These are phyloP conservation scores for Hippopotamus amphibius DNA, from an alignment of 2,113 vertebrate species.

Conservation along the genomic window DNA sequence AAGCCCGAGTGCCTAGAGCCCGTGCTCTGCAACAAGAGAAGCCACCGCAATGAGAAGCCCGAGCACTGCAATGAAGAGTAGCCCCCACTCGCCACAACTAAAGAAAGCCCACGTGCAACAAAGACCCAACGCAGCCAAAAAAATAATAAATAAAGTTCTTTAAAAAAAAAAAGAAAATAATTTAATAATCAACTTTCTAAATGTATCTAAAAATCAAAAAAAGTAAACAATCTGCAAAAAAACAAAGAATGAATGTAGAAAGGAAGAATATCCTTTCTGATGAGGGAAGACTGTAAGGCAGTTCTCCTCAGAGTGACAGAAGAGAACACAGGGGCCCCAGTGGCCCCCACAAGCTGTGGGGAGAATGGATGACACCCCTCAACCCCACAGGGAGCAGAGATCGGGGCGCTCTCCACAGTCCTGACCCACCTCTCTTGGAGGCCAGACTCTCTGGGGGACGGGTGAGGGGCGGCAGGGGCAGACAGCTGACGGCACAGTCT, in stretches of 20 bases:
- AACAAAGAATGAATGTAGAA: neutral
- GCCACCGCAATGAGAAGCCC: too few species aligned
- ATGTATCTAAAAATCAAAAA: neutral
- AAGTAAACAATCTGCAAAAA: neutral
- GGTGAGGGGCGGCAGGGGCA: too few species aligned
- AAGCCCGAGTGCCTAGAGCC: too few species aligned
- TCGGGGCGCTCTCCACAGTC: neutral
- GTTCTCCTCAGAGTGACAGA: neutral
- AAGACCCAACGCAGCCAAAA: too few species aligned
- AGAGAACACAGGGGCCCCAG: neutral
- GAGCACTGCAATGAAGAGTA: too few species aligned
- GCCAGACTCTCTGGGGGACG: neutral
- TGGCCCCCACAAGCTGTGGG: neutral
- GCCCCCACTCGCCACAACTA: too few species aligned
- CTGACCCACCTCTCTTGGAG: neutral
- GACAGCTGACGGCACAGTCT: neutral
- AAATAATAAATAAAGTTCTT: too few species aligned
- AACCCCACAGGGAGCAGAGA: fast-evolving
- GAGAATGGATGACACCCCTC: neutral
- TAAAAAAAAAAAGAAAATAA: too few species aligned
- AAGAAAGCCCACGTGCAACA: too few species aligned
- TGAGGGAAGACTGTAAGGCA: neutral
- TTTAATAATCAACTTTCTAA: neutral
- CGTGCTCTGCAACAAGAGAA: too few species aligned
- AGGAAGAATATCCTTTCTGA: neutral